These are phyloP conservation scores for Carcharodon carcharias DNA, from an alignment of 2,797 vertebrate species.

Conservation along the genomic window DNA sequence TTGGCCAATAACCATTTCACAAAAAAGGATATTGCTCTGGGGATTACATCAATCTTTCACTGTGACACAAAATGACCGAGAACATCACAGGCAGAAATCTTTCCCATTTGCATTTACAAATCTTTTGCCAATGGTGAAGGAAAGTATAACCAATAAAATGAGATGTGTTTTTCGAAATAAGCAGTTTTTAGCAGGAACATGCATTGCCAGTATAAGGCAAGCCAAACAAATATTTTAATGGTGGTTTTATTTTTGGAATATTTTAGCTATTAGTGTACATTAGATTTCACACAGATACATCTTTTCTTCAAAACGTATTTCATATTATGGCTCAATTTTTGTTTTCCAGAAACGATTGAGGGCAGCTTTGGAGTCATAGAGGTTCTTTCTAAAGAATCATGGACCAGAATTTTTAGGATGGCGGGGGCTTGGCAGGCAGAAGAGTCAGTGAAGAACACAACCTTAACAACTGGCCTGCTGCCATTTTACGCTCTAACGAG, in stretches of 20 bases:
- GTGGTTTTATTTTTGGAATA: neutral
- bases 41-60: neutral
- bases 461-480: too few species aligned
- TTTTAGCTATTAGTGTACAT: neutral
- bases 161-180: neutral
- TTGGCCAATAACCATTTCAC: neutral
- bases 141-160: neutral
- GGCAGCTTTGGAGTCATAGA: neutral
- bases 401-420: too few species aligned
- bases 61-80: neutral
- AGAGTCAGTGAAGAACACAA: too few species aligned
- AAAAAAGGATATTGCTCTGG: constrained; percentile 1
- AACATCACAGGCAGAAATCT: neutral
- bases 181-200: neutral
- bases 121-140: neutral
- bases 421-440: too few species aligned
- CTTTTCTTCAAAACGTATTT: neutral
- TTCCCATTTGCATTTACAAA: neutral
- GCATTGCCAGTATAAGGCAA: neutral
- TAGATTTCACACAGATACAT: neutral
- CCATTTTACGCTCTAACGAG: too few species aligned
- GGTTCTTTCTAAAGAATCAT: too few species aligned
- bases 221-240: neutral
- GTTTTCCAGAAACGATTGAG: neutral
- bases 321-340: neutral